phyloP scores from a whole-genome alignment of 2,113 vertebrate genomes.

The Enhydra lutris region DNA sequence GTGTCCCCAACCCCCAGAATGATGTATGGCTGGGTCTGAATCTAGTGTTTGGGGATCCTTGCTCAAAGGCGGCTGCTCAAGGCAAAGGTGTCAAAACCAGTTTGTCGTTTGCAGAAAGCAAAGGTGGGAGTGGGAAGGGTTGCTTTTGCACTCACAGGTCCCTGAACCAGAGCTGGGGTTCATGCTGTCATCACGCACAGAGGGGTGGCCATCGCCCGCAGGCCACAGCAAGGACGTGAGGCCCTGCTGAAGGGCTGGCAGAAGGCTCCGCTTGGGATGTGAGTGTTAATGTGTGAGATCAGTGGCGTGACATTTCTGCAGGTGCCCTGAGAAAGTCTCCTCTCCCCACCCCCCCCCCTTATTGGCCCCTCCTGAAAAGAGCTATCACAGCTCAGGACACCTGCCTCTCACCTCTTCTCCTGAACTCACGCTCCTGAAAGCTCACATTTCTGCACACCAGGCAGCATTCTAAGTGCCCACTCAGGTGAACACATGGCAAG shows the following conservation, averaged over 20 bases:
- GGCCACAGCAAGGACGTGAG: not conserved
- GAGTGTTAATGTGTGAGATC: not conserved
- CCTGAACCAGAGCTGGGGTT: not conserved
- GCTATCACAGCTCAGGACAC: not conserved
- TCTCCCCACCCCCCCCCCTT: not conserved
- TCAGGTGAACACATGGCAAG: fast-evolving
- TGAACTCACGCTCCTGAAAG: not conserved
- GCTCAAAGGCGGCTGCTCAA: not conserved
- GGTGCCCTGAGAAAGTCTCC: not conserved
- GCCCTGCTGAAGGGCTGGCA: not conserved
- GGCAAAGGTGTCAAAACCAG: not conserved
- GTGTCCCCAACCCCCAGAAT: not conserved
- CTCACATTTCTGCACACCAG: not conserved
- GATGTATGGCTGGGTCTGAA: not conserved
- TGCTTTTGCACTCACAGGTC: not conserved
- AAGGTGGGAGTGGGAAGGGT: not conserved
- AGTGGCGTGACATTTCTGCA: not conserved
- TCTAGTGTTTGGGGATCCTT: not conserved
- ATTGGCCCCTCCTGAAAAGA: not conserved
- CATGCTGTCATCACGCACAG: not conserved
- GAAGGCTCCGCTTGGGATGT: fast-evolving
- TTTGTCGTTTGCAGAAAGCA: not conserved
- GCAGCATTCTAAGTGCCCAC: not conserved
- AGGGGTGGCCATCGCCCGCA: fast-evolving
- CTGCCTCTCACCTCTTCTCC: too few relatives aligned